Evolutionary conservation across 2,888 invertebrate species (phyloP).

Genomic region (Onthophagus sagittarius): DNA sequence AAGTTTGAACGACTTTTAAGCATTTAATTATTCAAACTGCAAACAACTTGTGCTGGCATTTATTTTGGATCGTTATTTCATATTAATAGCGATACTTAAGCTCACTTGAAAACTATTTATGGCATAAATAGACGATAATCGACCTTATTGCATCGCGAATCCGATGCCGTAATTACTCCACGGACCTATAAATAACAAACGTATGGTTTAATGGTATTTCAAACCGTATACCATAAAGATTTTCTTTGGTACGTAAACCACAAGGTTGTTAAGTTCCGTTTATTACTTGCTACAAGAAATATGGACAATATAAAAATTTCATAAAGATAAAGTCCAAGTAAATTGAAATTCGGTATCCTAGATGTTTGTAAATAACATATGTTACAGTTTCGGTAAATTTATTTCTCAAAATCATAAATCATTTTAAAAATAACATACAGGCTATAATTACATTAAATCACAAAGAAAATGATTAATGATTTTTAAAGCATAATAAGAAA

Average conservation of each 20-base stretch:
- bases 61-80: background rate
- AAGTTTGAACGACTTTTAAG: too few species aligned
- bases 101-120: background rate
- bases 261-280: background rate
- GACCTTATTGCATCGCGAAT: background rate
- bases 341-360: too few species aligned
- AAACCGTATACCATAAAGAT: background rate
- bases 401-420: too few species aligned
- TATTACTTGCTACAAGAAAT: too few species aligned
- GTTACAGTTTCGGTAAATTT: too few species aligned
- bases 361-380: too few species aligned
- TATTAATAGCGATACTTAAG: background rate
- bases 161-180: background rate
- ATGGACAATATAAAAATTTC: too few species aligned
- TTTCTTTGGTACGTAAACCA: background rate
- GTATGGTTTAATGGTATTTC: background rate
- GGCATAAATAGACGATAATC: background rate
- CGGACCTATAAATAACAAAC: background rate
- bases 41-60: background rate
- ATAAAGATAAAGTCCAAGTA: too few species aligned
- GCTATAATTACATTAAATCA: too few species aligned
- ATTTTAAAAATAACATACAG: too few species aligned
- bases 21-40: background rate
- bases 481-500: too few species aligned
- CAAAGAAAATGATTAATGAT: too few species aligned